Percentiles rank a stretch among this genome's conserved stretches.
phyloP scores from a whole-genome alignment of 2,797 vertebrate genomes.

The Agapornis canus region DNA sequence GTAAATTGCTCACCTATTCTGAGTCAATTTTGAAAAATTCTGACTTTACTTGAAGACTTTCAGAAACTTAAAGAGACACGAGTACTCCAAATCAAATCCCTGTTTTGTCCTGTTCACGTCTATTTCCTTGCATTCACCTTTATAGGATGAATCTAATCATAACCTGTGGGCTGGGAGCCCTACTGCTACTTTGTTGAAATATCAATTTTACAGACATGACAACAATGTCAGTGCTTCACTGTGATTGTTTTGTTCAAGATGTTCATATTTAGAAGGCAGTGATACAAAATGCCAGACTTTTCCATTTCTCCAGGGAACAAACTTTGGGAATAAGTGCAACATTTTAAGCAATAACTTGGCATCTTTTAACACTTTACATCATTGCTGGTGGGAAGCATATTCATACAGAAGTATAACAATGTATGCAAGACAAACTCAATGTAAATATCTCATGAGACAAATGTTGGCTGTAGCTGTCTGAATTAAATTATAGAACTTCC shows the following conservation, averaged over 20 bases:
- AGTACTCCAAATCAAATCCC: background rate
- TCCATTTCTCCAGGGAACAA: background rate
- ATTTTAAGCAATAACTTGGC: constrained; percentile 58
- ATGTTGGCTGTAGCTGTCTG: constrained; percentile 19
- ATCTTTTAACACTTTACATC: constrained; percentile 49
- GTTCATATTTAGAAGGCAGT: constrained; percentile 21
- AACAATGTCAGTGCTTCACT: background rate
- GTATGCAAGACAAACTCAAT: constrained; percentile 20
- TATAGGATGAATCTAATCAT: background rate
- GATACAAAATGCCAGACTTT: constrained; percentile 12
- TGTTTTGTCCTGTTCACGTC: background rate
- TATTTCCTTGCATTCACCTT: background rate
- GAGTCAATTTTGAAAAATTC: background rate
- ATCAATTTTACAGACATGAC: constrained; percentile 1
- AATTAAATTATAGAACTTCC: constrained; percentile 23
- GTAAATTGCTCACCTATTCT: background rate
- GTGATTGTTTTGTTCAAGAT: constrained; percentile 19
- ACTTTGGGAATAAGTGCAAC: constrained; percentile 12
- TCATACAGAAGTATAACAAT: constrained; percentile 45
- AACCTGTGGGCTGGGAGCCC: background rate
- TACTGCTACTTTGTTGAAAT: background rate
- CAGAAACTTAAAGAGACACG: background rate
- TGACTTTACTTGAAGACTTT: background rate
- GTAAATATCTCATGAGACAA: constrained; percentile 59
- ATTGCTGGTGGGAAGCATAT: constrained; percentile 45